phyloP scores from a whole-genome alignment of 2,888 invertebrate genomes.

The Tiliacea citrago region DNA sequence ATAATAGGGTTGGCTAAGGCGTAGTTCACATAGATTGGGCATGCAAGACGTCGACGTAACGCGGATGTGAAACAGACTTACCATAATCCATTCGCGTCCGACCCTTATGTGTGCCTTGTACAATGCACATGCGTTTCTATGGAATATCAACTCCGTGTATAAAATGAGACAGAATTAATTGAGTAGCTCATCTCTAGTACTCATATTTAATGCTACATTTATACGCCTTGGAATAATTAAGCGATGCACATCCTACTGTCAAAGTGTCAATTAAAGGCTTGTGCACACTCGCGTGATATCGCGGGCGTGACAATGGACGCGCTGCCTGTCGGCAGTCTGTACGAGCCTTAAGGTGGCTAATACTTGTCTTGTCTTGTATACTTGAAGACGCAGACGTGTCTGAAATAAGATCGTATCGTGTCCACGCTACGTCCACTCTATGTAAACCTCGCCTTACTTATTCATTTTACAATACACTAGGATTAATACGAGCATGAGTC shows the following conservation, averaged over 20 bases:
- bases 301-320: too few species aligned
- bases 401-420: background rate
- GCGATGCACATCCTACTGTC: too few species aligned
- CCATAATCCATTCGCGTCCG: background rate
- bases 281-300: too few species aligned
- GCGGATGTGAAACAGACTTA: background rate
- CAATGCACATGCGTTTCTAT: background rate
- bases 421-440: background rate
- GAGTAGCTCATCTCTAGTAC: background rate
- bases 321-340: too few species aligned
- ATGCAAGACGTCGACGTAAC: background rate
- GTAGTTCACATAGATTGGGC: slow-evolving; percentile 6
- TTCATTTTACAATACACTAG: slow-evolving; percentile 52
- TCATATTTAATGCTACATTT: background rate
- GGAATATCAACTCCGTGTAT: background rate
- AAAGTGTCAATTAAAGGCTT: too few species aligned
- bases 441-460: slow-evolving; percentile 25
- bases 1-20: slow-evolving; percentile 11
- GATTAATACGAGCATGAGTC: slow-evolving; percentile 45
- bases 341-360: too few species aligned
- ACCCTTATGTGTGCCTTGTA: background rate
- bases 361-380: too few species aligned
- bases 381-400: too few species aligned
- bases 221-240: too few species aligned
- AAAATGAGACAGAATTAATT: background rate